Percentiles rank a stretch among this genome's conserved stretches.
These are phyloP conservation scores for Equus przewalskii DNA, from an alignment of 2,113 vertebrate species.

Conservation along the genomic window DNA sequence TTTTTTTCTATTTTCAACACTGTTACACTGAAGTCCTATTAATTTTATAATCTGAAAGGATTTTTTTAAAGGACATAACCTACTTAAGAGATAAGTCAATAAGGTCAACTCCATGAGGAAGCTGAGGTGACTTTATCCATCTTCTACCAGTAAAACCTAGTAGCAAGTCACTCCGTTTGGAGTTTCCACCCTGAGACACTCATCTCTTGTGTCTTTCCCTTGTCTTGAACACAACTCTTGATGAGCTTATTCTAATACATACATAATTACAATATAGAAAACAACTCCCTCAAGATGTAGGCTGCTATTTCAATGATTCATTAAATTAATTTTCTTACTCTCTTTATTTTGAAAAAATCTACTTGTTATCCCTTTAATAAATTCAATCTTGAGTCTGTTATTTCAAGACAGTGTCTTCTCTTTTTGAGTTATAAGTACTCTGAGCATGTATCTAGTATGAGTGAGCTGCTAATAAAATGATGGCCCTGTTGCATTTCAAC, in stretches of 20 bases:
- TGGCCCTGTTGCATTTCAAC: constrained; percentile 55
- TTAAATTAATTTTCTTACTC: constrained; percentile 75
- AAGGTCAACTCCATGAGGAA: not conserved
- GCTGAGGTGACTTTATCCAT: not conserved
- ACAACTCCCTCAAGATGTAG: constrained; percentile 70
- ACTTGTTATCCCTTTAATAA: constrained; percentile 59
- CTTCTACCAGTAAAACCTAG: not conserved
- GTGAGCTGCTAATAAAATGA: constrained; percentile 72
- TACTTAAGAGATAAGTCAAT: not conserved
- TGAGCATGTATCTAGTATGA: not conserved
- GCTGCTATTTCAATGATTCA: constrained; percentile 76
- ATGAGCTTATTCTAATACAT: constrained; percentile 47
- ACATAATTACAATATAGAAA: constrained; percentile 75
- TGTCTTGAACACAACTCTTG: not conserved
- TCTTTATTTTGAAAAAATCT: constrained; percentile 74
- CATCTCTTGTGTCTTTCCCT: not conserved
- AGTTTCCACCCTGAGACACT: not conserved
- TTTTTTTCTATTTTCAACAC: not conserved
- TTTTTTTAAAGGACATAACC: not conserved
- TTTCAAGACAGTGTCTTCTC: constrained; percentile 50
- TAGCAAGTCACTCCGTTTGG: not conserved
- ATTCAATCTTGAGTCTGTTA: constrained; percentile 61
- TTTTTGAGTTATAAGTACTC: constrained; percentile 36
- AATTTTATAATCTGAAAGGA: not conserved
- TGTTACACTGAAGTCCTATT: not conserved